Base-by-base conservation (phyloP, 2,888 invertebrate genomes). In the Frankliniella intonsa region DNA sequence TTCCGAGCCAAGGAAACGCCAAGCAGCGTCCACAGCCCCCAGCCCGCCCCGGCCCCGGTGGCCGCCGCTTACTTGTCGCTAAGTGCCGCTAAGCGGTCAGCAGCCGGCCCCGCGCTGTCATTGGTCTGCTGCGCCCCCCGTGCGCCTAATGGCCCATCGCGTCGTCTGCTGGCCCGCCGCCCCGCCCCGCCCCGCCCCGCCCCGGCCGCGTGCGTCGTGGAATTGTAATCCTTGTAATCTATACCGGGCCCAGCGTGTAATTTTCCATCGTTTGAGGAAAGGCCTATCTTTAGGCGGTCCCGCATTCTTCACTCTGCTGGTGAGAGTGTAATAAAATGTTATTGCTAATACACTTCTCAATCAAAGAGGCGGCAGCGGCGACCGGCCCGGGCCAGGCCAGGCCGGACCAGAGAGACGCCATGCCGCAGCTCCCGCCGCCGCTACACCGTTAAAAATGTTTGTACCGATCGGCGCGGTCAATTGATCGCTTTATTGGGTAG, bases 331-430 rank as follows among this genome's bases (percentile, higher is more conserved):
- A 76, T 76, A 76, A 76, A 76, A 76, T 76, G 69, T 76, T 76
- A 76, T 76, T 76, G 69, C 69, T 76, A 76, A 76, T 76, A 76
- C 69, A 76, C 69, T 76, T 76, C 69, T 76, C 69, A 76, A 76
- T 76, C 69, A 76, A 25, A 76, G 69, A 25, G 22, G 69, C 55
- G 55, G 55, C 55, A 12, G 17, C 17, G 55, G 17, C 55, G 55
- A 1, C 55, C 19, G 55, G 55, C 55, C 55, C 14, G 55, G 14
- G 14, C 55, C 17, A 12, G 55, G 55, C 55, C 17, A 19, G 55
- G 14, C 14, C 11, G 55, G 55, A 5, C 5, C 5, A 12, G 14
- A 19, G 55, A 0, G 55, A 19, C 17, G 38, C 38, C 38, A 38
- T 5, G 38, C 38, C 38, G 38, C 38, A 3, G 38, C 38, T 38